Evolutionary conservation across 1,140 invertebrate species (phyloP), one percentile per base, ranked within the genome.

Genomic region (Temnothorax nylanderi): DNA sequence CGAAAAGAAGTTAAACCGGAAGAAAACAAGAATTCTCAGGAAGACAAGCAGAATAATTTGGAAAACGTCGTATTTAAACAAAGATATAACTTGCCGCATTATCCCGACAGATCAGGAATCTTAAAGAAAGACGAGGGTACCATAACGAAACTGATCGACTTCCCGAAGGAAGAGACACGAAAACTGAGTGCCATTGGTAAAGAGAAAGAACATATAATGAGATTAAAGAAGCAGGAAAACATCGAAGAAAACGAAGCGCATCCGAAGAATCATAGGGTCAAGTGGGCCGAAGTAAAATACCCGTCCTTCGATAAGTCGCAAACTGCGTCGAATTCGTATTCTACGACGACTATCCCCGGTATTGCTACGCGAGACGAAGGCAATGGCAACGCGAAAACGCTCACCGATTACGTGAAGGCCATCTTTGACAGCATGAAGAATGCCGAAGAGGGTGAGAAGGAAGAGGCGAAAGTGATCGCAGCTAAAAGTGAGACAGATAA

Each of bases 351-450:
- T 6, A 75, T 82, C 0, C 87, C 89, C 0, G 86, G 86, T 2
- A 3, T 82, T 7, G 44, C 58, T 1, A 88, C 71, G 16, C 88
- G 87, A 69, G 87, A 80, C 13, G 78, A 77, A 54, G 86, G 89
- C 11, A 87, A 93, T 13, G 54, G 34, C 10, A 88, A 88, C 11
- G 92, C 92, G 5, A 92, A 93, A 56, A 92, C 89, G 1, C 87
- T 95, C 0, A 94, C 94, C 0, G 95, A 95, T 37, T 95, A 95
- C 60, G 94, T 95, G 0, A 93, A 95, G 58, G 95, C 94, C 8
- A 94, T 95, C 76, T 95, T 95, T 47, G 94, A 95, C 37, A 94
- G 92, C 5, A 94, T 95, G 78, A 95, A 95, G 65, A 94, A 90
- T 49, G 93, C 89, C 8, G 80, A 82, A 37, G 41, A 41, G 26